Evolutionary conservation across 2,113 vertebrate genomes (phyloP), one percentile per base, ranked within the genome.

Genomic region (Suncus etruscus): DNA sequence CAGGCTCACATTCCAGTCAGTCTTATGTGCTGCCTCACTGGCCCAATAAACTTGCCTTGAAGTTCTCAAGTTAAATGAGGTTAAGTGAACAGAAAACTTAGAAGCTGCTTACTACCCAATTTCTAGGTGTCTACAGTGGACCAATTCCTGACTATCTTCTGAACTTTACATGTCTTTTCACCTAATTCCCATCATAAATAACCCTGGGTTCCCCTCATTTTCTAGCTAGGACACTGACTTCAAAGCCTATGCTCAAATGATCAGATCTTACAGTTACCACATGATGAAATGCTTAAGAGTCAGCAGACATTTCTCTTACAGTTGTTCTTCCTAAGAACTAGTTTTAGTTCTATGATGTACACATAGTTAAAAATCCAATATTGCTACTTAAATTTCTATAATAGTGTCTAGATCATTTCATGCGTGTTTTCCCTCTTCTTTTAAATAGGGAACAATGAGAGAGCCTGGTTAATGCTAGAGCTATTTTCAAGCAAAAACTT

Each of bases 311-410:
- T 95, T 70, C 70, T 78, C 25, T 51, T 45, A 54, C 1, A 76
- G 31, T 25, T 83, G 20, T 31, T 81, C 66, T 79, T 85, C 18
- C 18, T 70, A 51, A 80, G n/a, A 87, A 76, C 8, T 61, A 69
- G 29, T 27, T 87, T 54, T 80, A 73, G 63, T 10, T 50, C 29
- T 39, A 12, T 51, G 47, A 50, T 14, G 27, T 90, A 10, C 7
- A 47, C 15, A 24, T 65, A 89, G n/a, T 88, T 83, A 61, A 83
- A 93, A 88, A 66, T 22, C 4, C 51, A 73, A 15, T 83, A 70
- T 51, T 81, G 73, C 25, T 54, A 72, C 12, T 74, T 61, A 65
- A 39, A 50, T 85, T 74, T 47, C 65, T 82, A 45, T 39, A 14
- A 31, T 58, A 69, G 0, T 50, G 8, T 75, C 32, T 11, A 77